Evolutionary conservation across 1,140 invertebrate genomes (phyloP), one percentile per base, ranked within the genome.

Genomic region (Asobara japonica): DNA sequence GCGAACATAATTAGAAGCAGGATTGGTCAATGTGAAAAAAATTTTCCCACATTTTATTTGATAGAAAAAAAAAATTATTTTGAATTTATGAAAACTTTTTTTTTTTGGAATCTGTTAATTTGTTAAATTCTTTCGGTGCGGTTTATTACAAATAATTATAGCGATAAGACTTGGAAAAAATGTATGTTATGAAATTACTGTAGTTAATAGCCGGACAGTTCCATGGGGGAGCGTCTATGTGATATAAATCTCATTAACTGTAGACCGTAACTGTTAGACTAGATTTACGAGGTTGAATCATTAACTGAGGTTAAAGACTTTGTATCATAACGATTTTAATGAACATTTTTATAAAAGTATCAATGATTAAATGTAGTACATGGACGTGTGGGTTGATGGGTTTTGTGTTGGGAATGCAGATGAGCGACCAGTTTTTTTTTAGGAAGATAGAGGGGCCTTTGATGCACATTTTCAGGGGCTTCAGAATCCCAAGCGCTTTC

Each of bases 321-420:
- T 45, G 41, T 45, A 45, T 45, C n/a, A 45, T 45, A 45, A 16
- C 41, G 13, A 45, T n/a, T 45, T 45, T 45, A 45, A n/a, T 45
- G 41, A 45, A 45, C 41, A 45, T 16, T 45, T 45, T 45, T 45
- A 45, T 45, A 45, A 45, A 45, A 45, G n/a, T 45, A 45, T 45
- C 41, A 45, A 45, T 16, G 1, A 45, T 45, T 45, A 45, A 45
- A 45, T 16, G n/a, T 45, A 16, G 13, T 45, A n/a, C 18, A 45
- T 45, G n/a, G n/a, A 45, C 41, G 18, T 45, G n/a, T 16, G 3
- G 11, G 3, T 16, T 45, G n/a, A 45, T 16, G 41, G 18, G 10
- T 38, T 13, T 7, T 3, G n/a, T 18, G 6, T n/a, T 45, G n/a
- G 13, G 5, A 45, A 45, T 45, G n/a, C 0, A 45, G 7, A 16